Percentiles rank a stretch among this genome's conserved stretches.
Conservation (phyloP, 2,113 vertebrate species). For the Morphnarchus princeps region DNA sequence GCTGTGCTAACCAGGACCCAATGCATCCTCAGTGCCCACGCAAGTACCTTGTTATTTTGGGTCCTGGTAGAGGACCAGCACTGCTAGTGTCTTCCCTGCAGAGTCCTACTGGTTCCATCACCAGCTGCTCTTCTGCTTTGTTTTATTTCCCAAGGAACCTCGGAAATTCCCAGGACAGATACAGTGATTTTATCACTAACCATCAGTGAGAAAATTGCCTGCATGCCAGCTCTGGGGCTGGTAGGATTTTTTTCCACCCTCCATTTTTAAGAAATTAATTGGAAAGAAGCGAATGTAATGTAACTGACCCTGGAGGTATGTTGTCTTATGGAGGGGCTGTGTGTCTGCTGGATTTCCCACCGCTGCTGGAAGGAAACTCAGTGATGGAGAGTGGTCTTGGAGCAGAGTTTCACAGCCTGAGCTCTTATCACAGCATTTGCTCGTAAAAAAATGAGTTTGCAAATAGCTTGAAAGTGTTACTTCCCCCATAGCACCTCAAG, state of each 20-base stretch:
- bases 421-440: fast-evolving
- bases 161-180: neutral
- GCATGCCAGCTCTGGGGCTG: neutral
- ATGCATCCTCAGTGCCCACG: fast-evolving
- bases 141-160: neutral
- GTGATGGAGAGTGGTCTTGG: fast-evolving
- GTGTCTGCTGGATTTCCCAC: neutral
- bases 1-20: neutral
- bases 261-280: neutral
- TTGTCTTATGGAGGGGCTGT: neutral
- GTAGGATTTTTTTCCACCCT: too few species aligned
- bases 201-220: neutral
- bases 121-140: neutral
- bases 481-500: fast-evolving
- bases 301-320: fast-evolving
- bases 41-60: neutral
- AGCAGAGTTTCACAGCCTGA: neutral
- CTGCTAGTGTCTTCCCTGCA: neutral
- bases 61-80: neutral
- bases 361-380: neutral
- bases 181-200: neutral
- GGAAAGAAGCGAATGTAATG: neutral
- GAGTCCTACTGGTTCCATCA: neutral
- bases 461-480: neutral
- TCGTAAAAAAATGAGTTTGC: neutral